A percentile compares a stretch with the other conserved stretches of the same genome.
phyloP scores from a whole-genome alignment of 2,888 invertebrate species.

The Mycogona germanica region DNA sequence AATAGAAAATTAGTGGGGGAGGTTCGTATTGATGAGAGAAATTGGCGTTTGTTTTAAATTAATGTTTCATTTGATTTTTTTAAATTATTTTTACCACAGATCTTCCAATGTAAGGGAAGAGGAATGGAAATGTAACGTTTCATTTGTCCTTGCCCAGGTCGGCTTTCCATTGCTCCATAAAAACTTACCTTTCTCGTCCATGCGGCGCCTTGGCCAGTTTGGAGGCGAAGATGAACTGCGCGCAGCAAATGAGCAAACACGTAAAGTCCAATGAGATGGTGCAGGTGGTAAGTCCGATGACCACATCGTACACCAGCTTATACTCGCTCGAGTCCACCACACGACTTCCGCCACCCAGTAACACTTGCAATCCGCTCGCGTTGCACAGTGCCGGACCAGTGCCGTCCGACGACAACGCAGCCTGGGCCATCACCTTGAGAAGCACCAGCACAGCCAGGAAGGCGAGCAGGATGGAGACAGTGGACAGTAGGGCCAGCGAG shows the following conservation, averaged over 20 bases:
- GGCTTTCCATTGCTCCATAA: too few relatives aligned
- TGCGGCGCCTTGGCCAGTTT: constrained; percentile 78
- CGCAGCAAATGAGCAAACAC: constrained; percentile 83
- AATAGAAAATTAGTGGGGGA: too few relatives aligned
- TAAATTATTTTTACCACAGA: too few relatives aligned
- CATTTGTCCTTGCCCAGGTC: too few relatives aligned
- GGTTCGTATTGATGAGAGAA: too few relatives aligned
- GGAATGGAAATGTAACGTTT: too few relatives aligned
- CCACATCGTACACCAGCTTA: constrained; percentile 81
- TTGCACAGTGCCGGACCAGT: constrained; percentile 34
- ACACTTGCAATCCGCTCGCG: constrained; percentile 7
- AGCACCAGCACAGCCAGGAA: constrained; percentile 71
- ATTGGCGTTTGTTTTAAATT: too few relatives aligned
- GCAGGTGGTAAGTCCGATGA: constrained; percentile 74
- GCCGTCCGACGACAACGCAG: constrained; percentile 44
- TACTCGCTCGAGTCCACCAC: constrained; percentile 62
- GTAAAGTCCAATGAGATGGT: constrained; percentile 78
- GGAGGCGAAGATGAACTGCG: constrained; percentile 86
- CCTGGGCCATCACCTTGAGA: constrained; percentile 50
- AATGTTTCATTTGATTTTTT: too few relatives aligned
- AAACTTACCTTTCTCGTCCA: constrained; percentile 50
- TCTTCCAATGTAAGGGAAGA: too few relatives aligned
- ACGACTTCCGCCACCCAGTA: too few relatives aligned
- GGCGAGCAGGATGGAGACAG: constrained; percentile 71
- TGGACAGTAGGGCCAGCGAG: constrained; percentile 68